Evolutionary conservation across 2,888 invertebrate genomes (phyloP).

Genomic region (Aspidiotus destructor): DNA sequence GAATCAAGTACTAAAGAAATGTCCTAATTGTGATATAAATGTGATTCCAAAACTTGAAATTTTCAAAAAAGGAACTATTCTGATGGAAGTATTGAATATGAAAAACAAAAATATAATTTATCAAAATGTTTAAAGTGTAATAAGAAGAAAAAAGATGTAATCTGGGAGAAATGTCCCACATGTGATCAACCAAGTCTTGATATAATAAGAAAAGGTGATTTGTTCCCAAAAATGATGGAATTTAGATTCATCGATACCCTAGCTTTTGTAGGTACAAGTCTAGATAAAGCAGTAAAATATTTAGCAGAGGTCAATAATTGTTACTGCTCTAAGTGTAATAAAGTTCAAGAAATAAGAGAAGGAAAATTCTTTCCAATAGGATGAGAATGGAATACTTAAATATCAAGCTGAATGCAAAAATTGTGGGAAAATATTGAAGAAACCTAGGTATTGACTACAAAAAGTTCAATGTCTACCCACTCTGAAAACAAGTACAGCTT

Average conservation of each 20-base stretch:
- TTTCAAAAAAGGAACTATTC: no score
- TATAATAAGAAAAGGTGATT: conserved; percentile 11
- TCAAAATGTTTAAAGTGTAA: conserved; percentile 17
- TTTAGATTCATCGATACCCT: conserved; percentile 13
- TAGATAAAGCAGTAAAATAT: conserved; percentile 5
- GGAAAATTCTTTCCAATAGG: conserved; percentile 15
- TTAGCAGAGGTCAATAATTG: conserved; percentile 5
- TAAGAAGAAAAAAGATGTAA: conserved; percentile 10
- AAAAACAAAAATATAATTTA: conserved; percentile 12
- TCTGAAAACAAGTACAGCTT: no score
- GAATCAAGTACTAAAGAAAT: neutral
- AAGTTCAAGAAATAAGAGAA: conserved; percentile 12
- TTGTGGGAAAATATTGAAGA: conserved; percentile 16
- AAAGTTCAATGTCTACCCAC: no score
- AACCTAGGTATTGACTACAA: conserved; percentile 11
- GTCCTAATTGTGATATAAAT: no score
- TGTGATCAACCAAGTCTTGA: conserved; percentile 6
- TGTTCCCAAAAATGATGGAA: conserved; percentile 10
- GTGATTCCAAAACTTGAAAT: no score
- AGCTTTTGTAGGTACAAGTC: conserved; percentile 11
- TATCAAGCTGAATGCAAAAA: conserved; percentile 15
- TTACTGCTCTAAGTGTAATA: conserved; percentile 11
- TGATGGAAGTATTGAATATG: conserved; percentile 8
- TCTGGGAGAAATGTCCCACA: conserved; percentile 9
- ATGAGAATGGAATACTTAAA: conserved; percentile 15